These are phyloP conservation scores for Leiothrix lutea DNA, from an alignment of 2,113 vertebrate species.

Conservation along the genomic window DNA sequence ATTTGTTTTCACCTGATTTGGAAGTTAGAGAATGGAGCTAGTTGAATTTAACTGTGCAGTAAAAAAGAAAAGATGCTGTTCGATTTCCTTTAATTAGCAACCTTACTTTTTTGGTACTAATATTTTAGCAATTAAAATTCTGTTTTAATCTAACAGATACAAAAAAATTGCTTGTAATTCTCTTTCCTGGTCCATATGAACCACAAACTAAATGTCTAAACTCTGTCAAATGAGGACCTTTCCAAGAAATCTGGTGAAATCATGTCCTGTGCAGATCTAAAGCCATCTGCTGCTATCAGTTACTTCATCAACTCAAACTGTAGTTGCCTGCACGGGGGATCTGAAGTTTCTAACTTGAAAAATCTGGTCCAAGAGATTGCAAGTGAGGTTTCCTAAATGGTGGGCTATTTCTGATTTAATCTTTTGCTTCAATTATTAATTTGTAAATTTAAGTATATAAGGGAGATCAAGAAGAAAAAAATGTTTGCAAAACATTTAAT, in stretches of 20 bases:
- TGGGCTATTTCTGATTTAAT: background rate
- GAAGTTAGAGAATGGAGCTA: background rate
- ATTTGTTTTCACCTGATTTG: background rate
- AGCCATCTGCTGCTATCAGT: background rate
- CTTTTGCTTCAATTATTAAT: background rate
- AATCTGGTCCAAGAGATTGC: background rate
- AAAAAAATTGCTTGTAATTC: background rate
- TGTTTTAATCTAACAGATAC: background rate
- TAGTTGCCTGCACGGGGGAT: background rate
- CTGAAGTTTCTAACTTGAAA: background rate
- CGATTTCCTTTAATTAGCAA: background rate
- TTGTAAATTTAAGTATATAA: background rate
- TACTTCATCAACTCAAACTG: background rate
- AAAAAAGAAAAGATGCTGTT: background rate
- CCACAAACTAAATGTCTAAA: background rate
- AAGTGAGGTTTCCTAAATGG: background rate
- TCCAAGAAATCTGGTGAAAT: background rate
- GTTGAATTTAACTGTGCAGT: background rate
- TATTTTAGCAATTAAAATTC: background rate
- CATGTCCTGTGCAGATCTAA: background rate
- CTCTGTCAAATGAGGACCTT: background rate
- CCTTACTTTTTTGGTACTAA: background rate
- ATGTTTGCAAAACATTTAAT: background rate
- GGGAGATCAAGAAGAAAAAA: background rate
- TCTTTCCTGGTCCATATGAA: background rate